These are phyloP conservation scores for Eumerus sabulonum DNA, from an alignment of 2,888 invertebrate genomes.

Conservation along the genomic window DNA sequence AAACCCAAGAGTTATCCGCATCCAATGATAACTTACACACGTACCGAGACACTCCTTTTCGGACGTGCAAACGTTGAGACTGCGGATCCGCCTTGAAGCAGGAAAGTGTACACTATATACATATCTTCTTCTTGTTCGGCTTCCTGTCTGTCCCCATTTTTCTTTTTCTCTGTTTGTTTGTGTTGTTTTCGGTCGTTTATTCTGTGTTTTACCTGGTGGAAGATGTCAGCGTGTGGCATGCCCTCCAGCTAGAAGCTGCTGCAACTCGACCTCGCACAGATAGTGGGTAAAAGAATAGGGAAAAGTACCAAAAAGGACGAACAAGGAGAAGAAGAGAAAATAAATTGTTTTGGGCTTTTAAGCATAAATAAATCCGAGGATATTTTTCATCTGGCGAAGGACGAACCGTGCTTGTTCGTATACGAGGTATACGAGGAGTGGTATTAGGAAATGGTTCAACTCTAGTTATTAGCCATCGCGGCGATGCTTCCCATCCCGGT, in stretches of 20 bases:
- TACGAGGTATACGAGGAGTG: neutral
- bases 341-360: conserved; percentile 69
- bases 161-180: conserved; percentile 4
- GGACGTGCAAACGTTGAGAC: too few species aligned
- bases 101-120: too few species aligned
- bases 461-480: conserved; percentile 24
- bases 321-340: conserved; percentile 54
- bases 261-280: neutral
- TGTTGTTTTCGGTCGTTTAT: conserved; percentile 10
- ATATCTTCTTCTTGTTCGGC: too few species aligned
- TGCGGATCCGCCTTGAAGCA: too few species aligned
- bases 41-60: neutral
- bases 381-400: conserved; percentile 64
- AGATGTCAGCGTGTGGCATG: conserved; percentile 44
- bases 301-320: conserved; percentile 9
- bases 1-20: conserved; percentile 64
- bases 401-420: conserved; percentile 25
- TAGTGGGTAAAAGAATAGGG: conserved; percentile 24
- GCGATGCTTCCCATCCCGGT: conserved; percentile 54
- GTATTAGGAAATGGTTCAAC: conserved; percentile 8
- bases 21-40: conserved; percentile 62
- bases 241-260: conserved; percentile 1
- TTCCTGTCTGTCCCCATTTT: neutral
- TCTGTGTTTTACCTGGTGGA: conserved; percentile 29
- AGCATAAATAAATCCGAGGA: conserved; percentile 67